Evolutionary conservation across 2,113 vertebrate species (phyloP).

Genomic region (Passer domesticus): DNA sequence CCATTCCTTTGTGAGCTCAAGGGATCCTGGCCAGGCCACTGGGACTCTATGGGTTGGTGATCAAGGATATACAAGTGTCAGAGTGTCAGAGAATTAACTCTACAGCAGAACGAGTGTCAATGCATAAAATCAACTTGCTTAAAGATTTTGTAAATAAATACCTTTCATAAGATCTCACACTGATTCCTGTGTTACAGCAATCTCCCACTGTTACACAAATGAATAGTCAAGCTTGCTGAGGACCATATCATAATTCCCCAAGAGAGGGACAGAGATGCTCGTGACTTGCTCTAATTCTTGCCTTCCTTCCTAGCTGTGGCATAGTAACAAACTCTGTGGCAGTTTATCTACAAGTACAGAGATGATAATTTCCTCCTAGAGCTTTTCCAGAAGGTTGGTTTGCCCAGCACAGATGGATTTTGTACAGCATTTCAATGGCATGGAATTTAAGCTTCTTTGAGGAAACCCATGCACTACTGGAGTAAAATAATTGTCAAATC

Average conservation of each 20-base stretch:
- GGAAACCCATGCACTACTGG: background rate
- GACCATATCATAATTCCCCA: constrained; percentile 79
- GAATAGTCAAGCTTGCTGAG: background rate
- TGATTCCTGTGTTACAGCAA: background rate
- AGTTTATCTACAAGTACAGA: background rate
- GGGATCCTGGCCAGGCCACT: background rate
- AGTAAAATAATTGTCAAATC: background rate
- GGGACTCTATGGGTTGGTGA: background rate
- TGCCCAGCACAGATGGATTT: background rate
- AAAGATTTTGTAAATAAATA: background rate
- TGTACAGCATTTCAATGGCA: background rate
- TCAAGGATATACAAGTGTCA: background rate
- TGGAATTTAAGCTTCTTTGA: background rate
- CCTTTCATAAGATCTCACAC: background rate
- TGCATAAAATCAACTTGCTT: background rate
- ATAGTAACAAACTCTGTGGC: background rate
- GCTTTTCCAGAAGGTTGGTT: background rate
- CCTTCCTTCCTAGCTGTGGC: constrained; percentile 74
- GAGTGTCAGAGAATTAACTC: background rate
- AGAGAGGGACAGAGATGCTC: constrained; percentile 75
- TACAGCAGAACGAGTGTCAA: background rate
- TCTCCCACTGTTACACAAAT: background rate
- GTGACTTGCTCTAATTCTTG: constrained; percentile 77
- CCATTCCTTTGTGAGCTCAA: background rate
- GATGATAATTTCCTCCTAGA: background rate